A percentile compares a stretch with the other conserved stretches of the same genome.
Evolutionary conservation across 2,888 invertebrate species (phyloP).

Genomic region (Lasius platythorax): DNA sequence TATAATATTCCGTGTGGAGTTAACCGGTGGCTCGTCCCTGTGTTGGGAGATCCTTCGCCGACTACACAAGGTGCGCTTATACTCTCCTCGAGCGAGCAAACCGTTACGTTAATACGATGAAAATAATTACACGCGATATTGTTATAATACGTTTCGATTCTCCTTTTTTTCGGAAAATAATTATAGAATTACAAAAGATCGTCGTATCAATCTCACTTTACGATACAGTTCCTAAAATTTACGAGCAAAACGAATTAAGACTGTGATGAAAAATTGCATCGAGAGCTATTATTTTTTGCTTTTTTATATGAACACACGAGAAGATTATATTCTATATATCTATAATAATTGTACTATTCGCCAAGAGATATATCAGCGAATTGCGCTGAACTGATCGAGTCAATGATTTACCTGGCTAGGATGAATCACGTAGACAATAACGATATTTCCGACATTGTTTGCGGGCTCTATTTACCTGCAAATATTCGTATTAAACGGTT

Average conservation of each 20-base stretch:
- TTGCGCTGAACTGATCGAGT: conserved; percentile 13
- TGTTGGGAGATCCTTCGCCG: conserved; percentile 20
- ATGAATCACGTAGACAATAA: conserved; percentile 29
- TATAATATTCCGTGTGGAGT: conserved; percentile 67
- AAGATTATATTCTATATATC: conserved; percentile 13
- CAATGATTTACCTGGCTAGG: conserved; percentile 32
- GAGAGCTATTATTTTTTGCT: background rate
- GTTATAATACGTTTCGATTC: background rate
- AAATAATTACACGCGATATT: conserved; percentile 29
- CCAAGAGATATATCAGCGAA: conserved; percentile 21
- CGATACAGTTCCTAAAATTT: background rate
- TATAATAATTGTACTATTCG: conserved; percentile 15
- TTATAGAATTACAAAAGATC: background rate
- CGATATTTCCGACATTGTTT: conserved; percentile 35
- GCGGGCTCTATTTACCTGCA: conserved; percentile 16
- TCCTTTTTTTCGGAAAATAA: background rate
- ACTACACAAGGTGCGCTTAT: background rate
- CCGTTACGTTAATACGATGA: background rate
- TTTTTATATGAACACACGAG: conserved; percentile 8
- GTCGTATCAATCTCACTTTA: background rate
- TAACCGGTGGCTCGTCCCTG: conserved; percentile 48
- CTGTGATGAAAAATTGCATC: background rate
- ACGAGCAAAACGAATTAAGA: background rate
- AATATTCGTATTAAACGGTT: conserved; percentile 45
- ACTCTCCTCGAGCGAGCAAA: background rate